Conservation (phyloP, 2,888 invertebrate genomes). For the Frankliniella fusca region DNA sequence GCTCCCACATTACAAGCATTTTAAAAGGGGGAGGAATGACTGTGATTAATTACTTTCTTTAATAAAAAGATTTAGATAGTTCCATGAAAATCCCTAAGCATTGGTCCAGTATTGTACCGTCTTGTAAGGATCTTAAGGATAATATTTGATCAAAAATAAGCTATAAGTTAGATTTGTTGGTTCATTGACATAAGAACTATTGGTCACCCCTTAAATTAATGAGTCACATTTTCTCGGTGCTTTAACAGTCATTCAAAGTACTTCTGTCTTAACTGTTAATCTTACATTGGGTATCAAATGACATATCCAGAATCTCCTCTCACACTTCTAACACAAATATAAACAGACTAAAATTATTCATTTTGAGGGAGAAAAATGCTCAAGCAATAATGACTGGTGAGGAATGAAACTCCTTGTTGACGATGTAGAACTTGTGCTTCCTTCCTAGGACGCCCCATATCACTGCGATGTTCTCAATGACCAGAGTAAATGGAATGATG, state of each 20-base stretch:
- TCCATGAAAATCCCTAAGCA: background rate
- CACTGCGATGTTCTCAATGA: constrained; percentile 92
- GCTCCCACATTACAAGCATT: background rate
- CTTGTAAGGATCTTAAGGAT: background rate
- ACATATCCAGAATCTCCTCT: too few relatives aligned
- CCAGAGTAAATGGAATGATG: constrained; percentile 88
- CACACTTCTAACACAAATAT: background rate
- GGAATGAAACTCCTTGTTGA: constrained; percentile 74
- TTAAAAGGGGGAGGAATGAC: too few relatives aligned
- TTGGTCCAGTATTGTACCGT: background rate
- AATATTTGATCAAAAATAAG: constrained; percentile 9
- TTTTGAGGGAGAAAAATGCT: background rate
- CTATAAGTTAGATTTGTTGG: background rate
- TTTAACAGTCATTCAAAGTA: too few relatives aligned
- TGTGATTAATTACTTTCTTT: background rate
- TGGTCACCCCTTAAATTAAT: constrained; percentile 4
- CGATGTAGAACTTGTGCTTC: constrained; percentile 95
- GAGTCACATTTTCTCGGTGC: background rate
- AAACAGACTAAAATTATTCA: background rate
- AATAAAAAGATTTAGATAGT: background rate
- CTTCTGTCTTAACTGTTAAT: too few relatives aligned
- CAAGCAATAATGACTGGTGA: background rate
- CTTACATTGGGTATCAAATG: too few relatives aligned
- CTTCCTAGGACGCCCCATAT: constrained; percentile 91
- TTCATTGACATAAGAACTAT: constrained; percentile 5